phyloP scores from a whole-genome alignment of 2,113 vertebrate species.

The Pelecanus crispus region DNA sequence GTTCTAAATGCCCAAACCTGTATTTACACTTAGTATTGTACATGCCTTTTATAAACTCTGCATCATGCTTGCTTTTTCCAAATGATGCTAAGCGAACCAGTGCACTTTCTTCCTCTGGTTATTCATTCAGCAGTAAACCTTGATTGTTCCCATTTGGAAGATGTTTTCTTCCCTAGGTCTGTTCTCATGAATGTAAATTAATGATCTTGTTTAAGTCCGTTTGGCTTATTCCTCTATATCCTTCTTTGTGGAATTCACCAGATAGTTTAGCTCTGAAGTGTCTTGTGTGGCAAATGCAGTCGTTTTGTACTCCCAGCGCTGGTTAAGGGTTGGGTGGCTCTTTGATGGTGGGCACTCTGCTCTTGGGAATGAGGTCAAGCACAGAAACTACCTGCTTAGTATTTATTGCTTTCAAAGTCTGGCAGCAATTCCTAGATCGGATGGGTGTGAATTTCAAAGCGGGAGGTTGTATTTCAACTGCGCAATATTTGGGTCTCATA shows the following conservation, averaged over 20 bases:
- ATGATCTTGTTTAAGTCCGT: background rate
- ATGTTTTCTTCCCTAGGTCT: background rate
- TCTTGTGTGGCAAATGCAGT: too few relatives aligned
- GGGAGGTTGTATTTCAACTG: background rate
- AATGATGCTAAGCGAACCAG: background rate
- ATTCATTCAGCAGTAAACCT: background rate
- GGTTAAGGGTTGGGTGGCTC: background rate
- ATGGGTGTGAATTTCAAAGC: background rate
- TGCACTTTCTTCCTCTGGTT: background rate
- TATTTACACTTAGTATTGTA: background rate
- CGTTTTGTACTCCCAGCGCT: fast-evolving
- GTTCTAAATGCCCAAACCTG: background rate
- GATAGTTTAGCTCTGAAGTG: background rate
- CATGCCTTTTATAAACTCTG: background rate
- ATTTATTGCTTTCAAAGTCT: background rate
- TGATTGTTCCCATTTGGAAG: background rate
- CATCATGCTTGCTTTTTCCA: background rate
- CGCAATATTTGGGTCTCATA: background rate
- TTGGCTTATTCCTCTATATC: background rate
- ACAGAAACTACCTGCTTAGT: background rate
- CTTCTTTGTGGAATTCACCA: background rate
- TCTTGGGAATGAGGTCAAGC: background rate
- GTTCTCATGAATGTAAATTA: background rate
- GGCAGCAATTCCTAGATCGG: background rate
- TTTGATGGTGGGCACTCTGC: background rate